Percentiles rank a stretch among this genome's conserved stretches.
Evolutionary conservation across 2,113 vertebrate species (phyloP).

Genomic region (Tragelaphus strepsiceros): DNA sequence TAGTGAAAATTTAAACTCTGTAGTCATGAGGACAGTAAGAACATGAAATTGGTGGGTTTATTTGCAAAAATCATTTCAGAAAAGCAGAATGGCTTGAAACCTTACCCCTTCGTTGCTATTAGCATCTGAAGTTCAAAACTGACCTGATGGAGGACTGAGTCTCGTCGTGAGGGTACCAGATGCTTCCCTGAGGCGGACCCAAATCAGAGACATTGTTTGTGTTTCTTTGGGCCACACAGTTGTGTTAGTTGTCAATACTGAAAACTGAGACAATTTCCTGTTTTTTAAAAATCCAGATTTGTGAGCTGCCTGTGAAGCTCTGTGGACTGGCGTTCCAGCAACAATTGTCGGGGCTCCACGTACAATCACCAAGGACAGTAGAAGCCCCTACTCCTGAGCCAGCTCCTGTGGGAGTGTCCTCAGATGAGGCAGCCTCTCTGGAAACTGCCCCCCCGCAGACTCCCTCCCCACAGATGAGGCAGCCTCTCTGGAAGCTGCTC

Average conservation of each 20-base stretch:
- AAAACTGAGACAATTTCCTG: background rate
- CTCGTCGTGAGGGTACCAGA: background rate
- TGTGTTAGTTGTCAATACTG: background rate
- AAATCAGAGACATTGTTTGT: background rate
- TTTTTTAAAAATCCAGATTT: background rate
- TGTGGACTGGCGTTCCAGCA: background rate
- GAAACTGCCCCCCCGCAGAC: background rate
- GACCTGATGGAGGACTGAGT: no score
- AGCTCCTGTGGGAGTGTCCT: background rate
- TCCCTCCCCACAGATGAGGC: fast-evolving
- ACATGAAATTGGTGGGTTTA: background rate
- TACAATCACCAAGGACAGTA: background rate
- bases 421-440: background rate
- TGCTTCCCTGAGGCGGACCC: background rate
- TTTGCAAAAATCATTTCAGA: background rate
- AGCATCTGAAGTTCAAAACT: background rate
- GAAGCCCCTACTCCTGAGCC: background rate
- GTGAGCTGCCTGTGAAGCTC: background rate
- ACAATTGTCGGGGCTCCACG: background rate
- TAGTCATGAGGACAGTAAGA: background rate
- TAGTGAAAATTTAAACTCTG: background rate
- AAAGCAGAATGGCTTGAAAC: background rate
- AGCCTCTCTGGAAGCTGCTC: no score
- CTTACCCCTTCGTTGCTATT: background rate
- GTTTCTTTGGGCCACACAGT: background rate